Evolutionary conservation across 2,888 invertebrate genomes (phyloP).

Genomic region (Drosophila stalkeri): DNA sequence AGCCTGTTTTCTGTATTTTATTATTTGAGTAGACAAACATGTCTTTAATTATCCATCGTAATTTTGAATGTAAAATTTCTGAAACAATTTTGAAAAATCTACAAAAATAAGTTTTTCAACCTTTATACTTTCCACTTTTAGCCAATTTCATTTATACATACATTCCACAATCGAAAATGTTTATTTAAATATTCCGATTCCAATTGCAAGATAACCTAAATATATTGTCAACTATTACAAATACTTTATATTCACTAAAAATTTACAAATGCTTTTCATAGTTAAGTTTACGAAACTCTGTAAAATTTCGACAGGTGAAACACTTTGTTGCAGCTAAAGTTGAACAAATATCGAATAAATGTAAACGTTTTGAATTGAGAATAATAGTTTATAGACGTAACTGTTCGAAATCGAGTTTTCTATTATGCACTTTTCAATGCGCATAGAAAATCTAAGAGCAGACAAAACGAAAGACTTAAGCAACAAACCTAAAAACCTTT

Average conservation of each 20-base stretch:
- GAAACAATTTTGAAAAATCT: too few relatives aligned
- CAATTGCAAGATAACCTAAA: neutral
- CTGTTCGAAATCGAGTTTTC: constrained; percentile 9
- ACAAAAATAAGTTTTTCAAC: too few relatives aligned
- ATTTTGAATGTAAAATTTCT: too few relatives aligned
- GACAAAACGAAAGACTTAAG: constrained; percentile 58
- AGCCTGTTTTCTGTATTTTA: too few relatives aligned
- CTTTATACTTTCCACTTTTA: neutral
- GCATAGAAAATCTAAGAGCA: neutral
- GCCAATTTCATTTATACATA: neutral
- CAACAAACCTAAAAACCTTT: constrained; percentile 44
- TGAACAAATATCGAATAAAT: constrained; percentile 9
- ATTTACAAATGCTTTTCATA: neutral
- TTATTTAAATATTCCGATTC: neutral
- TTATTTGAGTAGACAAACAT: too few relatives aligned
- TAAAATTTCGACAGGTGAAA: constrained; percentile 1
- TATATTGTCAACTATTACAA: neutral
- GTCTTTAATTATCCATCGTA: too few relatives aligned
- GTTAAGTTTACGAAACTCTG: neutral
- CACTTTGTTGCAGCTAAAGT: neutral
- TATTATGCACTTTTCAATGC: neutral
- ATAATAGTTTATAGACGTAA: constrained; percentile 13
- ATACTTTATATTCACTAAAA: neutral
- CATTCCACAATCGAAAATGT: neutral
- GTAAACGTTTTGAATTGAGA: constrained; percentile 16